A percentile compares a stretch with the other conserved stretches of the same genome.
Conservation (phyloP, 2,113 vertebrate species). For the Nansenia antarctica region DNA sequence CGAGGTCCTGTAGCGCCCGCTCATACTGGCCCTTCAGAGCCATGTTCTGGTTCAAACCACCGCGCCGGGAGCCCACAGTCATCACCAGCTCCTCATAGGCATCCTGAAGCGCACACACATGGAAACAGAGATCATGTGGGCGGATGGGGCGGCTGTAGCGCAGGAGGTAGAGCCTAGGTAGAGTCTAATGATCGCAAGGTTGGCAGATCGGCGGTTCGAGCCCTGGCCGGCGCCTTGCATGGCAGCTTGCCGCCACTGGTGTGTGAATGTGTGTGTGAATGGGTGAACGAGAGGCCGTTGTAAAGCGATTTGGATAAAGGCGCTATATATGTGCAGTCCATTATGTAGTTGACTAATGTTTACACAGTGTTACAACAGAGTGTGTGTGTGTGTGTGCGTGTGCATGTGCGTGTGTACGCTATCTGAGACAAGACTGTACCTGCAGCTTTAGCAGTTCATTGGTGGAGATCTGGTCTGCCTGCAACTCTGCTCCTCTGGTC, state of each 20-base stretch:
- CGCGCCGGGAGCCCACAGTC: constrained; percentile 85
- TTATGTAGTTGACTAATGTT: neutral
- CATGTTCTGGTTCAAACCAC: constrained; percentile 89
- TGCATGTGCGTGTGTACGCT: neutral
- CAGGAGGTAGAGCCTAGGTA: too few relatives aligned
- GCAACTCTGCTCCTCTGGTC: constrained; percentile 78
- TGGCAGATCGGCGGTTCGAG: too few relatives aligned
- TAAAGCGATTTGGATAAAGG: too few relatives aligned
- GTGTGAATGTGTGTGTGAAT: too few relatives aligned
- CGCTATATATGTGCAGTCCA: too few relatives aligned
- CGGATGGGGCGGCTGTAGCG: too few relatives aligned
- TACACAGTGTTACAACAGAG: neutral
- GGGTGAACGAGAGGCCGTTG: too few relatives aligned
- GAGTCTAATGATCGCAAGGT: too few relatives aligned
- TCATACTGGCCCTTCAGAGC: constrained; percentile 90
- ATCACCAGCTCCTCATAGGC: constrained; percentile 90
- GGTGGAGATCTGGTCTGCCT: constrained; percentile 81
- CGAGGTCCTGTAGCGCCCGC: constrained; percentile 87
- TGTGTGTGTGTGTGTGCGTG: neutral
- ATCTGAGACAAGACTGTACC: constrained; percentile 65
- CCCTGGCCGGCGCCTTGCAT: too few relatives aligned
- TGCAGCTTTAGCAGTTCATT: constrained; percentile 94
- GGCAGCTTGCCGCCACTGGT: too few relatives aligned
- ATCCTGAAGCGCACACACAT: constrained; percentile 74
- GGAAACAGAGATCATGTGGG: neutral